A percentile compares a stretch with the other conserved stretches of the same genome.
phyloP scores from a whole-genome alignment of 1,140 invertebrate genomes.

The Brachionus rotundiformis region DNA sequence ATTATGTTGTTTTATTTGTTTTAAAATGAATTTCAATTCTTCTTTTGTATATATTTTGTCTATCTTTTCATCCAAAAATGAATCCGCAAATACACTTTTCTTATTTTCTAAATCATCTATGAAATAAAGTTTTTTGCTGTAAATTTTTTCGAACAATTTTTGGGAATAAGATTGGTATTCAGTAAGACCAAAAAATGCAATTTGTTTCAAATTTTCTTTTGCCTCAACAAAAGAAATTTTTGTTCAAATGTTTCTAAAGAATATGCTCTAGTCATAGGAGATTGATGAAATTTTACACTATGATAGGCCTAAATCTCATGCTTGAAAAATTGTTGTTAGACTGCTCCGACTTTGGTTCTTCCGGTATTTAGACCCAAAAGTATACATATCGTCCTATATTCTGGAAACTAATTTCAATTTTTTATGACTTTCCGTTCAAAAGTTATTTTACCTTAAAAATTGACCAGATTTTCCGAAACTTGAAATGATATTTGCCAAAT shows the following conservation, averaged over 20 bases:
- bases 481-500: background rate
- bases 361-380: too few relatives aligned
- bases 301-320: background rate
- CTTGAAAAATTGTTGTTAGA: background rate
- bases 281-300: too few relatives aligned
- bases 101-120: background rate
- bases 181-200: background rate
- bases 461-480: background rate
- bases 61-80: conserved; percentile 37
- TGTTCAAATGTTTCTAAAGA: too few relatives aligned
- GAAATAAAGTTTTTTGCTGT: background rate
- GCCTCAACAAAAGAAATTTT: background rate
- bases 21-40: background rate
- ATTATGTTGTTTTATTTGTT: background rate
- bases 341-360: background rate
- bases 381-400: too few relatives aligned
- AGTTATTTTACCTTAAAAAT: too few relatives aligned
- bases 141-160: background rate
- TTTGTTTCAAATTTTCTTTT: background rate
- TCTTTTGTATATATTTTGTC: background rate
- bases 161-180: background rate
- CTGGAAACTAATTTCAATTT: too few relatives aligned
- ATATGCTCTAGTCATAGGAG: background rate
- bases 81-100: conserved; percentile 53
- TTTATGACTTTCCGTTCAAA: too few relatives aligned